Evolutionary conservation across 2,888 invertebrate genomes (phyloP).

Genomic region (Drosophila atroscutellata): DNA sequence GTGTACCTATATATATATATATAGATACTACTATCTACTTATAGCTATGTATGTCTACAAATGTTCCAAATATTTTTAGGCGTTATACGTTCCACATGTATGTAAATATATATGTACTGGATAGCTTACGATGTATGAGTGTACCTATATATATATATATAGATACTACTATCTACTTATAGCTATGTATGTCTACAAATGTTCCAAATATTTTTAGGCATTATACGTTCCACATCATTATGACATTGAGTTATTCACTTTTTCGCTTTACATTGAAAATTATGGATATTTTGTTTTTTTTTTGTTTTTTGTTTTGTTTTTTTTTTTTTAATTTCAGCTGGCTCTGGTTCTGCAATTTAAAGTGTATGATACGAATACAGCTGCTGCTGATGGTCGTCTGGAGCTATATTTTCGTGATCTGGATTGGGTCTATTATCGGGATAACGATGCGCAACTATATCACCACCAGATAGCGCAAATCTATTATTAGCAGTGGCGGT

Average conservation of each 20-base stretch:
- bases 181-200: conserved; percentile 40
- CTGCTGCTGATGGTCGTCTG: conserved; percentile 41
- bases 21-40: conserved; percentile 38
- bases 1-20: conserved; percentile 28
- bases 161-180: conserved; percentile 37
- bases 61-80: conserved; percentile 48
- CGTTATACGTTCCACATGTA: conserved; percentile 34
- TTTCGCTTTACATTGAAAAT: conserved; percentile 10
- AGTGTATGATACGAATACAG: conserved; percentile 63
- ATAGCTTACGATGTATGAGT: conserved; percentile 43
- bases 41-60: conserved; percentile 37
- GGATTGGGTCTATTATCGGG: conserved; percentile 12
- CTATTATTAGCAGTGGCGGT: conserved; percentile 21
- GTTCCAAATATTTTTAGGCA: conserved; percentile 43
- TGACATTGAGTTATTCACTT: conserved; percentile 39
- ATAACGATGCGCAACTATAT: conserved; percentile 28
- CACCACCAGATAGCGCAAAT: conserved; percentile 20
- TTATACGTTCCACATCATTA: conserved; percentile 36
- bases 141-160: conserved; percentile 31
- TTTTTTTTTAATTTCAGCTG: conserved; percentile 29
- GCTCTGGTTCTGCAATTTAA: conserved; percentile 37
- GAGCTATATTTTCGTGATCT: conserved; percentile 14
- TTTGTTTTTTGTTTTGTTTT: conserved; percentile 9
- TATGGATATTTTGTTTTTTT: neutral
- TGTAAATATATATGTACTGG: conserved; percentile 37